Conservation (phyloP, 1,140 invertebrate genomes). For the Eupristina koningsbergeri region DNA sequence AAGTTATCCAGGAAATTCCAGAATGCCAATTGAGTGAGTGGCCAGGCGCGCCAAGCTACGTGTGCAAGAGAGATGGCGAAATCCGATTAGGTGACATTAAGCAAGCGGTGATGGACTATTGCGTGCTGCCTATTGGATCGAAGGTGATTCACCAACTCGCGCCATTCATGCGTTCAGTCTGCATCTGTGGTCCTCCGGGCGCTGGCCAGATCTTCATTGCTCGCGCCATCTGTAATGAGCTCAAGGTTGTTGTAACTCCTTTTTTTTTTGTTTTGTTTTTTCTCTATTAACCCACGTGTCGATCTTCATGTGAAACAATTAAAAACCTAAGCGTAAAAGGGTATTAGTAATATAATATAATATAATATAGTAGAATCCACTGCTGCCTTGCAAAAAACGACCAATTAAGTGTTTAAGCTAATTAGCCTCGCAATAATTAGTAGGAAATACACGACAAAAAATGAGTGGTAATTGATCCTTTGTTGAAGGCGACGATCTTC, state of each 20-base stretch:
- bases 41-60: slow-evolving; percentile 13
- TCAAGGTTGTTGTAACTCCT: slow-evolving; percentile 1
- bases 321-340: not conserved
- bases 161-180: slow-evolving; percentile 76
- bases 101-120: slow-evolving; percentile 78
- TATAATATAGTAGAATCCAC: no score
- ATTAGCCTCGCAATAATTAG: not conserved
- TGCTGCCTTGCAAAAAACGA: not conserved
- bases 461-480: no score
- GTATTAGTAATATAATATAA: no score
- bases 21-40: slow-evolving; percentile 23
- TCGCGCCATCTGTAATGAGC: slow-evolving; percentile 30
- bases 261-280: not conserved
- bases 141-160: slow-evolving; percentile 73
- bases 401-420: not conserved
- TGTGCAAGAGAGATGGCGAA: slow-evolving; percentile 59
- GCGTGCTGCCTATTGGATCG: slow-evolving; percentile 78
- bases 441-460: slow-evolving; percentile 57
- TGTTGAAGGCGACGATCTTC: slow-evolving; percentile 75
- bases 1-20: not conserved
- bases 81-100: slow-evolving; percentile 73
- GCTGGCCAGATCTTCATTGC: slow-evolving; percentile 77
- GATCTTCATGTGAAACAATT: not conserved
- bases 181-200: slow-evolving; percentile 76
- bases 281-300: not conserved